Conservation (phyloP, 35 echinoderm and acorn worm genomes). For the Lytechinus pictus region DNA sequence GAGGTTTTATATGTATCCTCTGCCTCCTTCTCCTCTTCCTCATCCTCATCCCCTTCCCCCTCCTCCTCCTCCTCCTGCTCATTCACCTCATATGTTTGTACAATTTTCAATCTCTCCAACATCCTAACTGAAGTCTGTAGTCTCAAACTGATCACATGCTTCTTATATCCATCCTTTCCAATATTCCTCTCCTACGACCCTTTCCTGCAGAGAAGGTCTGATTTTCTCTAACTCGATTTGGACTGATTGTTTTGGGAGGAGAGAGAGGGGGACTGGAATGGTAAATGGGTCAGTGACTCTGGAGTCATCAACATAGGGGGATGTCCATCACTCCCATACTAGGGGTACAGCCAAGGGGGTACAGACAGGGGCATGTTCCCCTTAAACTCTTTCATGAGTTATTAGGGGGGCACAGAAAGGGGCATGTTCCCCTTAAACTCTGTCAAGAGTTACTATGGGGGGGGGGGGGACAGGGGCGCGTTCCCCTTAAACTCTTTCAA, state of each 20-base stretch:
- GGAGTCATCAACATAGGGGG: background rate
- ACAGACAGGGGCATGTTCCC: no score
- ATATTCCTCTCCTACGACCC: background rate
- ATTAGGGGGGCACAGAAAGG: no score
- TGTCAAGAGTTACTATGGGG: no score
- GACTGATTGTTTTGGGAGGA: background rate
- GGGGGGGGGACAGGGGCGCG: no score
- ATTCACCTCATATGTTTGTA: background rate
- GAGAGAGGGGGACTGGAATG: background rate
- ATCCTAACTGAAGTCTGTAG: no score
- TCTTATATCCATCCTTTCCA: background rate
- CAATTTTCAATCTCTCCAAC: background rate
- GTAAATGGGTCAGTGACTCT: conserved; percentile 8
- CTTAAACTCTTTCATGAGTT: no score
- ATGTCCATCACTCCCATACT: background rate
- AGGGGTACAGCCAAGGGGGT: no score
- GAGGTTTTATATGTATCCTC: no score
- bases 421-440: no score
- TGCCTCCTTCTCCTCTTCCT: background rate
- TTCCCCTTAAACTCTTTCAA: no score
- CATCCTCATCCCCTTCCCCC: background rate
- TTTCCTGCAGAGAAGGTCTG: background rate
- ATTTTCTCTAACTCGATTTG: background rate
- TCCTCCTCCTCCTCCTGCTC: background rate
- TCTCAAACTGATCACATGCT: no score